A percentile compares a stretch with the other conserved stretches of the same genome.
Conservation (phyloP, 1,140 invertebrate genomes). For the Aethina tumida region DNA sequence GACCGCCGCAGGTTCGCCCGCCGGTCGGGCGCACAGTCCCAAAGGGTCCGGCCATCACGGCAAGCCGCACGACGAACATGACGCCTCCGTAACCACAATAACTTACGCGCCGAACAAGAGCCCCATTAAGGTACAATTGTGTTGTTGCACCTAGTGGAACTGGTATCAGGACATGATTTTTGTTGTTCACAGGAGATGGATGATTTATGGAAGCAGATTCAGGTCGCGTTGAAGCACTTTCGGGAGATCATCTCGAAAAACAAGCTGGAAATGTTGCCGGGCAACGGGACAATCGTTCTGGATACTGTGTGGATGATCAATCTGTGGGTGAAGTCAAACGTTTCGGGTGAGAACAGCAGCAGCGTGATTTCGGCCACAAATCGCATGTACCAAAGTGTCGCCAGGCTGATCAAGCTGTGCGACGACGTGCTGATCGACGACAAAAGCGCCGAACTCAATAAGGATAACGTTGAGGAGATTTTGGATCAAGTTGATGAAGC, state of each 20-base stretch:
- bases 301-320: constrained; percentile 86
- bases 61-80: constrained; percentile 10
- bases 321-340: constrained; percentile 43
- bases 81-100: constrained; percentile 2
- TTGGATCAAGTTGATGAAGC: constrained; percentile 69
- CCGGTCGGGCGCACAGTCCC: constrained; percentile 27
- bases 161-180: too few species aligned
- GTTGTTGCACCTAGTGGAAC: too few species aligned
- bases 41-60: constrained; percentile 20
- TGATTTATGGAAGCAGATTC: constrained; percentile 26
- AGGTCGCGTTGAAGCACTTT: constrained; percentile 27
- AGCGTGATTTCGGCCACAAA: constrained; percentile 65
- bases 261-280: constrained; percentile 84
- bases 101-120: constrained; percentile 17
- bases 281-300: constrained; percentile 83
- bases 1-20: neutral
- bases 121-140: too few species aligned
- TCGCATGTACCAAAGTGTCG: constrained; percentile 77
- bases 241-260: constrained; percentile 84
- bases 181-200: constrained; percentile 32
- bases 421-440: constrained; percentile 76
- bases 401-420: constrained; percentile 78
- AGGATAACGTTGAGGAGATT: constrained; percentile 66
- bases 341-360: constrained; percentile 29
- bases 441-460: constrained; percentile 50